Evolutionary conservation across 2,113 vertebrate species (phyloP).

Genomic region (Diadophis punctatus): DNA sequence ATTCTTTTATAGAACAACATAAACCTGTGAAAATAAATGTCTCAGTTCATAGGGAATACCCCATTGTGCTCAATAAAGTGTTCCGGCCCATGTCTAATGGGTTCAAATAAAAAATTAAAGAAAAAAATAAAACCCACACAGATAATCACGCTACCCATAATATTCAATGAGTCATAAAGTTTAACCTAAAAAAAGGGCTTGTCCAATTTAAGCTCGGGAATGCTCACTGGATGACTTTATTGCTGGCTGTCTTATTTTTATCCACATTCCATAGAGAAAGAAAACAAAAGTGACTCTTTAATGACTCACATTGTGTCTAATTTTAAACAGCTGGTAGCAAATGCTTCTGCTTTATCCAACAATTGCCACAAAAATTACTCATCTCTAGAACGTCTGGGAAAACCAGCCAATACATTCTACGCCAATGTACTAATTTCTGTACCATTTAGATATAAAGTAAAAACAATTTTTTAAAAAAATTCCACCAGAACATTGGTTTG

Average conservation of each 20-base stretch:
- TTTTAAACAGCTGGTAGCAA: conserved; percentile 14
- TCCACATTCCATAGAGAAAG: background rate
- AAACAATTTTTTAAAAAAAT: background rate
- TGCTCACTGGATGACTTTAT: background rate
- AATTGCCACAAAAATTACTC: conserved; percentile 11
- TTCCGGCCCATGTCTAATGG: background rate
- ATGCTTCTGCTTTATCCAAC: background rate
- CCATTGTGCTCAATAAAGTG: background rate
- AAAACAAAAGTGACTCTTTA: conserved; percentile 8
- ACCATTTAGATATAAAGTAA: background rate
- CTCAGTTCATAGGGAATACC: background rate
- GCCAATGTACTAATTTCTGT: background rate
- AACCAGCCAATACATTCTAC: background rate
- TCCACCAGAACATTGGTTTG: background rate
- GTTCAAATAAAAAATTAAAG: background rate
- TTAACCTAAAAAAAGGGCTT: background rate
- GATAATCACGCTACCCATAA: conserved; percentile 3
- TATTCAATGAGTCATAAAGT: conserved; percentile 27
- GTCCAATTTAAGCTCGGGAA: background rate
- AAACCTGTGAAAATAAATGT: conserved; percentile 13
- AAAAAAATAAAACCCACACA: background rate
- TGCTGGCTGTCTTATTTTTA: conserved; percentile 2
- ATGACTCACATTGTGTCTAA: background rate
- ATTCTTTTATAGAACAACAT: background rate
- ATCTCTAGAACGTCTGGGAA: background rate